A percentile compares a stretch with the other conserved stretches of the same genome.
Evolutionary conservation across 2,888 invertebrate genomes (phyloP).

Genomic region (Archips crataeganus): DNA sequence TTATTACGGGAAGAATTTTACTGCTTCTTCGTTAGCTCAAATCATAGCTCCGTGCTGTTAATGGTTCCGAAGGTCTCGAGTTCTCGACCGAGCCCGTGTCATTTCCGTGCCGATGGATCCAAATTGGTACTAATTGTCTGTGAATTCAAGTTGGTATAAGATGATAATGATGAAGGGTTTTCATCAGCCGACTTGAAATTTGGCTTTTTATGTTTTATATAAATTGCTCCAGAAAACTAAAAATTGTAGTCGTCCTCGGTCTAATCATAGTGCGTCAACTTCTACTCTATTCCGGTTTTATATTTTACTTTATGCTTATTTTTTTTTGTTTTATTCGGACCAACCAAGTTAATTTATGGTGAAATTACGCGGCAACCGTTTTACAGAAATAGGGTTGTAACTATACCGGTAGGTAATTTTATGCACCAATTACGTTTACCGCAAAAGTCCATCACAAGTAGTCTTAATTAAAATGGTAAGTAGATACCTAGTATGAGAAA

Average conservation of each 20-base stretch:
- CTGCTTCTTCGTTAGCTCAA: slow-evolving; percentile 81
- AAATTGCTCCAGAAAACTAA: not conserved
- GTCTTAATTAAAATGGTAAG: slow-evolving; percentile 48
- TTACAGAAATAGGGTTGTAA: slow-evolving; percentile 20
- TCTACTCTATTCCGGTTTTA: not conserved
- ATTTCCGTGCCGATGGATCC: slow-evolving; percentile 62
- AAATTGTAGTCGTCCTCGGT: not conserved
- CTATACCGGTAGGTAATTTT: slow-evolving; percentile 37
- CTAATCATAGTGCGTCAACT: not conserved
- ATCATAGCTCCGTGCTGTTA: slow-evolving; percentile 76
- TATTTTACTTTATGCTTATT: not conserved
- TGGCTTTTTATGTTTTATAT: not conserved
- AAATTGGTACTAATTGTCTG: slow-evolving; percentile 71
- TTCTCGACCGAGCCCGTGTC: slow-evolving; percentile 71
- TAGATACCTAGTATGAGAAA: slow-evolving; percentile 38
- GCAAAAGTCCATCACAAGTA: slow-evolving; percentile 45
- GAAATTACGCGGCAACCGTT: slow-evolving; percentile 49
- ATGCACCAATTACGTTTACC: slow-evolving; percentile 42
- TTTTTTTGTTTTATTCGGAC: slow-evolving; percentile 15
- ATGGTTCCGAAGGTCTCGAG: slow-evolving; percentile 64
- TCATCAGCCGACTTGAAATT: not conserved
- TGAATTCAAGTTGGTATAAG: slow-evolving; percentile 51
- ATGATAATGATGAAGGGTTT: slow-evolving; percentile 2
- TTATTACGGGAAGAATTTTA: slow-evolving; percentile 80
- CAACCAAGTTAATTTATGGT: slow-evolving; percentile 50